Conservation (phyloP, 2,113 vertebrate genomes). For the Oryzias javanicus region DNA sequence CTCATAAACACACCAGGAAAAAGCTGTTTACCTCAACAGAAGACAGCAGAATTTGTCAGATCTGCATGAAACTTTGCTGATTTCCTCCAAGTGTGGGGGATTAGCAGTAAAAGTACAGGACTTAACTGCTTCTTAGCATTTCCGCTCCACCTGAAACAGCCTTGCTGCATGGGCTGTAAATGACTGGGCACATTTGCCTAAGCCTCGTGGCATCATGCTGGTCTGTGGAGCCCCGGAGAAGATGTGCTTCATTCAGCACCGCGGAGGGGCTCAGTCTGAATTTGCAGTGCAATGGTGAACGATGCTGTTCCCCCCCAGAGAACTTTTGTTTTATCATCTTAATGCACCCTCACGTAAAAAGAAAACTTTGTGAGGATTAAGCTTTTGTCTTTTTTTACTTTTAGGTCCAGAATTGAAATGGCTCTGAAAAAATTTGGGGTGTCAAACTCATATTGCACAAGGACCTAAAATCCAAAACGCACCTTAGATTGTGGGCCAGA, state of each 20-base stretch:
- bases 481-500: too few species aligned
- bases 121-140: not conserved
- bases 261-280: not conserved
- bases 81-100: not conserved
- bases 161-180: not conserved
- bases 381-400: too few species aligned
- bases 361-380: too few species aligned
- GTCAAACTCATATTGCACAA: too few species aligned
- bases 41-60: not conserved
- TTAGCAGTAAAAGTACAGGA: not conserved
- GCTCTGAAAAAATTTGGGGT: too few species aligned
- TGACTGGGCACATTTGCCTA: slow-evolving; percentile 13
- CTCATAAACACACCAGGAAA: slow-evolving; percentile 18
- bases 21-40: not conserved
- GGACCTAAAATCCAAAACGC: too few species aligned
- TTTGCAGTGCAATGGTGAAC: too few species aligned
- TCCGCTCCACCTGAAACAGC: not conserved
- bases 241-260: slow-evolving; percentile 12
- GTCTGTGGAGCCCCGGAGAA: not conserved
- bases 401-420: too few species aligned
- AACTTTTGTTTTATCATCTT: too few species aligned
- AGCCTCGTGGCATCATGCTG: slow-evolving; percentile 15
- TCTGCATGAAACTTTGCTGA: not conserved
- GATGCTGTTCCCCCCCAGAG: too few species aligned
- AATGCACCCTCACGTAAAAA: too few species aligned